phyloP scores from a whole-genome alignment of 2,888 invertebrate genomes.

The Eristalis intricaria region DNA sequence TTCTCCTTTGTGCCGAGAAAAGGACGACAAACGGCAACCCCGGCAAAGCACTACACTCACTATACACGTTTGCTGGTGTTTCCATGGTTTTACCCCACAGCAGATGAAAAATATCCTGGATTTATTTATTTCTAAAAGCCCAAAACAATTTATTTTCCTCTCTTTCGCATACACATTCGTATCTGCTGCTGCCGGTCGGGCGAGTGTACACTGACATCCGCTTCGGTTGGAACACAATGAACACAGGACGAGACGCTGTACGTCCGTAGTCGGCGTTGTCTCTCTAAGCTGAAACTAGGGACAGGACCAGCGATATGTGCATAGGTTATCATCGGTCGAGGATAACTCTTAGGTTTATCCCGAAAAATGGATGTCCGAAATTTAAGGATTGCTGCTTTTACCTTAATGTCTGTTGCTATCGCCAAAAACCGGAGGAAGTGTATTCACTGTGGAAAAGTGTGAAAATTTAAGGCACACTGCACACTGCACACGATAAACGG shows the following conservation, averaged over 20 bases:
- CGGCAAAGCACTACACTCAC: slow-evolving; percentile 39
- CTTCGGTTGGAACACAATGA: slow-evolving; percentile 10
- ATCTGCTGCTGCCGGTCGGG: slow-evolving; percentile 29
- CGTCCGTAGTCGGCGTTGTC: background rate
- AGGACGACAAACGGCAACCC: slow-evolving; percentile 61
- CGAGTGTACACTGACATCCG: slow-evolving; percentile 38
- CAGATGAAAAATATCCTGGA: slow-evolving; percentile 71
- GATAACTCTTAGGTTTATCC: slow-evolving; percentile 70
- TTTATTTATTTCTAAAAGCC: slow-evolving; percentile 71
- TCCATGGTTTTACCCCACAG: slow-evolving; percentile 37
- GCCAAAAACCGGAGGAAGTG: background rate
- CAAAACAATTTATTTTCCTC: slow-evolving; percentile 70
- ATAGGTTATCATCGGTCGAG: slow-evolving; percentile 66
- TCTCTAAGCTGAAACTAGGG: slow-evolving; percentile 2
- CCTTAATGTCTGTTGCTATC: slow-evolving; percentile 58
- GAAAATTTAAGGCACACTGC: slow-evolving; percentile 50
- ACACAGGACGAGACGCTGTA: background rate
- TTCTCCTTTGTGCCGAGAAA: slow-evolving; percentile 5
- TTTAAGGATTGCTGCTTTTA: slow-evolving; percentile 70
- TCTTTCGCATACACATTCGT: slow-evolving; percentile 29
- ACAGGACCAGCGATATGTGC: slow-evolving; percentile 4
- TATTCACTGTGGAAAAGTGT: slow-evolving; percentile 4
- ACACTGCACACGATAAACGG: slow-evolving; percentile 62
- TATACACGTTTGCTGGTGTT: slow-evolving; percentile 22
- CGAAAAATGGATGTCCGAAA: slow-evolving; percentile 72